Percentiles rank a stretch among this genome's conserved stretches.
Conservation (phyloP, 2,113 vertebrate genomes). For the Telmatochromis sp. region DNA sequence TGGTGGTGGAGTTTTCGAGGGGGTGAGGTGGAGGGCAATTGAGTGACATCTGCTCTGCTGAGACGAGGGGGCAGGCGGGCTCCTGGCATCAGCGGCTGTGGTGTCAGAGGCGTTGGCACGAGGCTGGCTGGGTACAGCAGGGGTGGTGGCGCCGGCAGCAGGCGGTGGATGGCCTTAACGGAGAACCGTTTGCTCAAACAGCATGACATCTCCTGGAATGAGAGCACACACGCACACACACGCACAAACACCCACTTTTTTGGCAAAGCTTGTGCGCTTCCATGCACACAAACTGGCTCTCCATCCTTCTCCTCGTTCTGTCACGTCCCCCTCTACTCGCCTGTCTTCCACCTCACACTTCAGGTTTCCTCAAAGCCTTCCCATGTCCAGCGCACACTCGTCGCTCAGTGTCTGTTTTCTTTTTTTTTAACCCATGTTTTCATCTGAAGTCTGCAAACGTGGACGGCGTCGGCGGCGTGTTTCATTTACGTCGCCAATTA, state of each 20-base stretch:
- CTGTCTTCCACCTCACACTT: constrained; percentile 29
- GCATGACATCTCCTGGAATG: constrained; percentile 96
- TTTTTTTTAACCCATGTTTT: background rate
- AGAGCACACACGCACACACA: constrained; percentile 63
- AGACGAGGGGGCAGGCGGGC: constrained; percentile 73
- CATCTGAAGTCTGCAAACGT: constrained; percentile 8
- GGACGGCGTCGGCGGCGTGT: background rate
- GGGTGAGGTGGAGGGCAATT: constrained; percentile 58
- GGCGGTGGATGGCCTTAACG: constrained; percentile 84
- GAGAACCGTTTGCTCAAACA: constrained; percentile 87
- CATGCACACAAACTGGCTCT: constrained; percentile 14
- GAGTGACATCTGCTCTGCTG: constrained; percentile 91
- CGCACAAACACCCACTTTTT: constrained; percentile 14
- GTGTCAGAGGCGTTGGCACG: constrained; percentile 76
- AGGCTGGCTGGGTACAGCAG: constrained; percentile 55
- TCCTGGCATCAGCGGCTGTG: constrained; percentile 56
- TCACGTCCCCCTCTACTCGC: constrained; percentile 23
- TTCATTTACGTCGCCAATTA: constrained; percentile 39
- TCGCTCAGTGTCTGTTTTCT: background rate
- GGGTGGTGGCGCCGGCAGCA: constrained; percentile 71
- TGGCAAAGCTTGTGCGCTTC: background rate
- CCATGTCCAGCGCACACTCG: background rate
- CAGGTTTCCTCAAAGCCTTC: constrained; percentile 11
- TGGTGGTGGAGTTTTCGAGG: background rate
- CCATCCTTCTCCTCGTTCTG: background rate